Evolutionary conservation across 2,888 invertebrate genomes (phyloP).

Genomic region (Latheticus oryzae): DNA sequence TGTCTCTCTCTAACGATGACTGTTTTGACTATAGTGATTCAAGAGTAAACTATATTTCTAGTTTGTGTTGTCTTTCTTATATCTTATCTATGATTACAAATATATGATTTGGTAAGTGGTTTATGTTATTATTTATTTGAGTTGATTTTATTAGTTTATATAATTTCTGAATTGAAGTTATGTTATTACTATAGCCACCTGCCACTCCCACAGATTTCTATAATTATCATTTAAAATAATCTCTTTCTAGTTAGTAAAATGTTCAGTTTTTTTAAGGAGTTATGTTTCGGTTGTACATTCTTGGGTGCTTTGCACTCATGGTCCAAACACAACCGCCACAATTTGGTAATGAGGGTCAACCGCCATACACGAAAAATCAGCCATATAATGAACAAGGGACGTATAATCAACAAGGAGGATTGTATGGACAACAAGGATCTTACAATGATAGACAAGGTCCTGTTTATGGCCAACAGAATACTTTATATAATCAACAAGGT

Average conservation of each 20-base stretch:
- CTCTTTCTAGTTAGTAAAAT: background rate
- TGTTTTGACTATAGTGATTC: slow-evolving; percentile 32
- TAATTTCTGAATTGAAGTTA: slow-evolving; percentile 20
- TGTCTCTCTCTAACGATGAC: slow-evolving; percentile 40
- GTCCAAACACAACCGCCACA: slow-evolving; percentile 43
- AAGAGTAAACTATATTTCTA: slow-evolving; percentile 18
- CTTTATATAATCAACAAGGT: slow-evolving; percentile 1
- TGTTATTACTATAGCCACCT: slow-evolving; percentile 22
- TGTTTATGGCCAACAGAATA: slow-evolving; percentile 14
- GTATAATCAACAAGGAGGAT: slow-evolving; percentile 12
- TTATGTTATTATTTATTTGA: slow-evolving; percentile 22
- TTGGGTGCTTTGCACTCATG: slow-evolving; percentile 41
- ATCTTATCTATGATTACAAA: slow-evolving; percentile 15
- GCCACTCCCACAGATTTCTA: slow-evolving; percentile 41
- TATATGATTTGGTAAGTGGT: slow-evolving; percentile 42
- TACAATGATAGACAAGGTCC: background rate
- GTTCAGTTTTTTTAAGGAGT: slow-evolving; percentile 27
- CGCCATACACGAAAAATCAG: no score
- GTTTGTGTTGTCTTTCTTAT: slow-evolving; percentile 32
- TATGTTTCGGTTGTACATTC: slow-evolving; percentile 43
- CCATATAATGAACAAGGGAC: slow-evolving; percentile 5
- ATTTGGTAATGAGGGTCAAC: slow-evolving; percentile 37
- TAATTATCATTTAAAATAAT: background rate
- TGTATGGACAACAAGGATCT: slow-evolving; percentile 10
- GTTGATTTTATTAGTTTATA: no score